phyloP scores from a whole-genome alignment of 1,140 invertebrate species.

The Copidosoma floridanum region DNA sequence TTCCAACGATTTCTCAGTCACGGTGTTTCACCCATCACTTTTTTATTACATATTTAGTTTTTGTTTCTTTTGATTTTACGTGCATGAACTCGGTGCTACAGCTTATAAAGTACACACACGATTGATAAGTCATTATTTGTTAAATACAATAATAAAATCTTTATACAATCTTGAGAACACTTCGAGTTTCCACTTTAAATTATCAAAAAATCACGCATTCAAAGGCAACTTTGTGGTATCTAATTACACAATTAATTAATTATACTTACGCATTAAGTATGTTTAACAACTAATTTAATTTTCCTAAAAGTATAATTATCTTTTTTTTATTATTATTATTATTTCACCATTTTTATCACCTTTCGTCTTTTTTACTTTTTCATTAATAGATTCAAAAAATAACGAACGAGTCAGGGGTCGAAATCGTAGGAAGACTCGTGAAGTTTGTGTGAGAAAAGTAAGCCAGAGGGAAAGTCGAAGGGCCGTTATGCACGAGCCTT shows the following conservation, averaged over 20 bases:
- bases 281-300: conserved; percentile 28
- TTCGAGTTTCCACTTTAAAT: conserved; percentile 24
- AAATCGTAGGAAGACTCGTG: conserved; percentile 1
- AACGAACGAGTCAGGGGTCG: conserved; percentile 20
- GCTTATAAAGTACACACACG: conserved; percentile 13
- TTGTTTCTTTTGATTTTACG: conserved; percentile 21
- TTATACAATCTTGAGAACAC: conserved; percentile 29
- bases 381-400: conserved; percentile 27
- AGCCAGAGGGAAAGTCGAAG: conserved; percentile 4
- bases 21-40: not conserved
- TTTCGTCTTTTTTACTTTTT: not conserved
- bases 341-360: conserved; percentile 5
- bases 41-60: not conserved
- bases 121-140: conserved; percentile 27
- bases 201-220: conserved; percentile 28
- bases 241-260: conserved; percentile 30
- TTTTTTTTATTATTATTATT: conserved; percentile 6
- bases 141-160: conserved; percentile 31
- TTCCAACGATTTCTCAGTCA: conserved; percentile 13
- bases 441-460: not conserved
- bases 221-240: conserved; percentile 31
- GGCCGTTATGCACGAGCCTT: not conserved
- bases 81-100: conserved; percentile 6
- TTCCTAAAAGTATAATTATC: conserved; percentile 28
- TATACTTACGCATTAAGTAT: conserved; percentile 27